Evolutionary conservation across 1,140 invertebrate species (phyloP).

Genomic region (Caenorhabditis latens): DNA sequence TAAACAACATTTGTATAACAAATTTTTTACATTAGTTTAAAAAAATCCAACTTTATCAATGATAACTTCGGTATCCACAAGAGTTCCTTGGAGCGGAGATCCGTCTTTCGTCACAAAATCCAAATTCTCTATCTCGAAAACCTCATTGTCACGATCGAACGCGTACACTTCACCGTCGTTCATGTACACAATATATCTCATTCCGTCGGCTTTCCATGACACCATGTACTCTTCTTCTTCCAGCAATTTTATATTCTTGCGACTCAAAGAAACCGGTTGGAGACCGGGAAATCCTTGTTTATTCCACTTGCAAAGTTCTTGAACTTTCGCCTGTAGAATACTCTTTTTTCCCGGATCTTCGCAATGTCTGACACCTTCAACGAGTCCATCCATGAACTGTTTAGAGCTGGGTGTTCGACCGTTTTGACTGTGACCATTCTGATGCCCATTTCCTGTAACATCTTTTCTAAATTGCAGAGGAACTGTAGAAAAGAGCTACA

Average conservation of each 20-base stretch:
- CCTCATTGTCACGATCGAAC: constrained; percentile 92
- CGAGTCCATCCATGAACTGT: constrained; percentile 78
- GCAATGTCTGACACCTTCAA: constrained; percentile 77
- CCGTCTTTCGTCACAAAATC: constrained; percentile 85
- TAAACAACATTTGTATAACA: background rate
- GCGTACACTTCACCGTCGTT: constrained; percentile 89
- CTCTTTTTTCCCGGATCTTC: constrained; percentile 64
- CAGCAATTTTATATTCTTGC: constrained; percentile 85
- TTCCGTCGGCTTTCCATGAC: constrained; percentile 99
- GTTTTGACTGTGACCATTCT: background rate
- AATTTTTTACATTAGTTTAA: background rate
- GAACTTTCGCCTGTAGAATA: constrained; percentile 52
- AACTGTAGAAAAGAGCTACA: background rate
- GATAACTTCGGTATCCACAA: constrained; percentile 96
- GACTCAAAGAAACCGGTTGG: constrained; percentile 88
- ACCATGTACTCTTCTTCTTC: constrained; percentile 89
- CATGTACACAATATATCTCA: constrained; percentile 96
- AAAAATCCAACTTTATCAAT: constrained; percentile 84
- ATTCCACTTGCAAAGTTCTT: constrained; percentile 68
- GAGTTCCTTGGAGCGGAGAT: constrained; percentile 81
- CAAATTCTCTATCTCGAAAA: constrained; percentile 84
- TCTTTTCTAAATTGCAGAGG: background rate
- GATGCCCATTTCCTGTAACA: background rate
- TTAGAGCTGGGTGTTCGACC: background rate
- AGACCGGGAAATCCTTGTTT: constrained; percentile 91